These are phyloP conservation scores for Patella pellucida DNA, from an alignment of 2,888 invertebrate genomes.

Conservation along the genomic window DNA sequence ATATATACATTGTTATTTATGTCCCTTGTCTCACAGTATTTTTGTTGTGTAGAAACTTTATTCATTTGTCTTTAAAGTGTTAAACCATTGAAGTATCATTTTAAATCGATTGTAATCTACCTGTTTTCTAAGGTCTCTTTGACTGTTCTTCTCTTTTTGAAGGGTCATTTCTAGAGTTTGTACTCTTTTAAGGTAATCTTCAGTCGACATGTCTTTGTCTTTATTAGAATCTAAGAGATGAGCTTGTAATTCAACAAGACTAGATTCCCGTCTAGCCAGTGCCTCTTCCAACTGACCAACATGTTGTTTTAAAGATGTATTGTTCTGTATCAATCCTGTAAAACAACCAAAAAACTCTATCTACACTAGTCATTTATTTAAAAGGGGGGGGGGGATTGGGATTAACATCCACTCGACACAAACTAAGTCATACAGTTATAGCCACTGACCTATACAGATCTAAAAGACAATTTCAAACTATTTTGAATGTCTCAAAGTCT, in stretches of 20 bases:
- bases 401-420: too few species aligned
- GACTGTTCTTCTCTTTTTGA: conserved; percentile 63
- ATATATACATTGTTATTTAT: too few species aligned
- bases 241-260: conserved; percentile 61
- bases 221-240: conserved; percentile 54
- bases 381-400: too few species aligned
- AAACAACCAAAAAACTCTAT: background rate
- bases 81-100: too few species aligned
- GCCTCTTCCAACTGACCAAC: conserved; percentile 65
- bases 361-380: too few species aligned
- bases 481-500: too few species aligned
- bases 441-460: too few species aligned
- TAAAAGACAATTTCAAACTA: too few species aligned
- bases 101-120: conserved; percentile 38
- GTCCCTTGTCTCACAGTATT: too few species aligned
- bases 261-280: conserved; percentile 65
- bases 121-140: conserved; percentile 68
- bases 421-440: too few species aligned
- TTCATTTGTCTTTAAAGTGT: too few species aligned
- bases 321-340: conserved; percentile 67
- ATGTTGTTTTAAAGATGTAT: conserved; percentile 66
- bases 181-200: conserved; percentile 49
- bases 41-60: too few species aligned
- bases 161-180: conserved; percentile 61
- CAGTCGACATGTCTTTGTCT: conserved; percentile 52